phyloP scores from a whole-genome alignment of 2,797 vertebrate species.

The Leptodactylus fallax region DNA sequence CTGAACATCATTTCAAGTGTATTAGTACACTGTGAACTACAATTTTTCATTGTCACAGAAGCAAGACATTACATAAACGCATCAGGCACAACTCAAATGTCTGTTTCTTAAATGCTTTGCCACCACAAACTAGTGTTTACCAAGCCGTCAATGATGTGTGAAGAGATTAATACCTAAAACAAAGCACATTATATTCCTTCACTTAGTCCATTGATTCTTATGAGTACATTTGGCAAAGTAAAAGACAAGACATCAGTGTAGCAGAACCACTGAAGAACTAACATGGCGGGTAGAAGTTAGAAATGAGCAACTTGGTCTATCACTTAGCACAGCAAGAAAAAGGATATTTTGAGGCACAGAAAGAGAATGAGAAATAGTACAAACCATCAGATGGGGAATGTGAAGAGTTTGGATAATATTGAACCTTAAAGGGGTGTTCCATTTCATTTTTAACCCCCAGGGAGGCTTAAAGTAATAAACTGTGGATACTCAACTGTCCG shows the following conservation, averaged over 20 bases:
- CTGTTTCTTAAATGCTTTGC: slow-evolving; percentile 37
- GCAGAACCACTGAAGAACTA: slow-evolving; percentile 59
- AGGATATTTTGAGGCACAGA: not conserved
- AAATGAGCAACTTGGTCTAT: not conserved
- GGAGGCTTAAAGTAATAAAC: too few relatives aligned
- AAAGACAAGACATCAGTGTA: slow-evolving; percentile 66
- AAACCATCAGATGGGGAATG: not conserved
- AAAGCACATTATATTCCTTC: slow-evolving; percentile 51
- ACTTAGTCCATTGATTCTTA: slow-evolving; percentile 57
- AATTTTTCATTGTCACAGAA: slow-evolving; percentile 58
- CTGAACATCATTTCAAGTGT: slow-evolving; percentile 52
- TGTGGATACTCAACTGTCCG: too few relatives aligned
- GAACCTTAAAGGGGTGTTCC: not conserved
- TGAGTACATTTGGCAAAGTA: slow-evolving; percentile 38
- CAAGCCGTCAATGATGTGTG: slow-evolving; percentile 60
- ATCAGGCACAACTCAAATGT: slow-evolving; percentile 54
- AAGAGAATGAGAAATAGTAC: not conserved
- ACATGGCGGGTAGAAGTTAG: slow-evolving; percentile 49
- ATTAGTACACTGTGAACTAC: slow-evolving; percentile 47
- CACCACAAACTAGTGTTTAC: slow-evolving; percentile 53
- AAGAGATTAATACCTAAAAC: slow-evolving; percentile 62
- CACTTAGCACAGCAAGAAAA: not conserved
- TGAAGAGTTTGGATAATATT: not conserved
- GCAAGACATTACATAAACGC: slow-evolving; percentile 59
- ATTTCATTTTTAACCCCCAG: not conserved